Base-by-base conservation (phyloP, 2,113 vertebrate species). In the Callionymus lyra region DNA sequence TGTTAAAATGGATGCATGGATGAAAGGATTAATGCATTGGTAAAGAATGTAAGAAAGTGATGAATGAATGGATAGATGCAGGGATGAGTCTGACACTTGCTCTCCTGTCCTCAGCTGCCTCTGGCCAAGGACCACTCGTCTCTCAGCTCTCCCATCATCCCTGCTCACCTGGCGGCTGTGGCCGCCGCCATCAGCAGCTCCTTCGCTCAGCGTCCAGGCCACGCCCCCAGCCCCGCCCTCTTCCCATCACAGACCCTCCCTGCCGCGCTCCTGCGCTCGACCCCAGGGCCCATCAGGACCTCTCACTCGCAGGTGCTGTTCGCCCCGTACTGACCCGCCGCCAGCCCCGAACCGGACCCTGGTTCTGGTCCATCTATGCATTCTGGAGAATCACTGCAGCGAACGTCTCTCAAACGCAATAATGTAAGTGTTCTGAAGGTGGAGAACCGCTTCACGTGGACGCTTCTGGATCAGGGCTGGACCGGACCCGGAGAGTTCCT, bases 241-340 rank as follows among this genome's bases (percentile, higher is more conserved):
- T 96, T 98, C 85, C 93, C 92, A 74, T 87, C 92, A 41, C 89
- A 91, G 16, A 81, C 86, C 31, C 88, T 94, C 50, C 84, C 89
- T 15, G 81, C 90, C 2, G 86, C 92, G 1, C 85, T 98, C 60
- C 90, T 98, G 37, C 85, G 91, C 66, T 90, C 92, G 11, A 91
- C 92, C 47, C 94, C 93, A 0, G 95, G 95, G 59, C 94, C 95
- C 58, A 84, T 98, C 82, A 87, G 94, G 87, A 97, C 91, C 79
- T 71, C 90, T 72, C 94, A 97, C 63, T 86, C 95, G 3, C 90
- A 91, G 1, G 82, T 98, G 75, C 87, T 98, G 52, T 98, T 97
- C 63, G 86, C 95, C 70, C 94, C 95, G 31, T 98, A 97, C 53
- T 98, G 88, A 97, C 56, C 65, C 1, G 32, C 31, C 44, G 40